These are phyloP conservation scores for Bombus sibiricus DNA, from an alignment of 1,140 invertebrate genomes.

Conservation along the genomic window DNA sequence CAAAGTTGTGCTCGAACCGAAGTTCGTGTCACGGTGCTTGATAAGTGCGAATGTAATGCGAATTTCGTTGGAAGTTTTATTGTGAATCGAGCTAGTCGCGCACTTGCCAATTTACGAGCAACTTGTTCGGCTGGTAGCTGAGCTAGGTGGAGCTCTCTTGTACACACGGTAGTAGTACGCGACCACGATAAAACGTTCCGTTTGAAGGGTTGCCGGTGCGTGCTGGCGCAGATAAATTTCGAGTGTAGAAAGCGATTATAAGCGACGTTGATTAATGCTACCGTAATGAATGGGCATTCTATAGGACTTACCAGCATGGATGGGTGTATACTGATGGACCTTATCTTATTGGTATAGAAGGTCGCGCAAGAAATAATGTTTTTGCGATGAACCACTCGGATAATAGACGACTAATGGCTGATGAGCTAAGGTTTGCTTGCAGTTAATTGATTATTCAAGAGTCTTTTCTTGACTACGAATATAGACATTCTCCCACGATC, in stretches of 20 bases:
- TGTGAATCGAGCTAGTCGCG: background rate
- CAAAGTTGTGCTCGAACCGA: background rate
- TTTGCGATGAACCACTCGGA: background rate
- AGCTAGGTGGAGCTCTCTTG: background rate
- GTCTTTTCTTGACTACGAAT: background rate
- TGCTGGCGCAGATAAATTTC: background rate
- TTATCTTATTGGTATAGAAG: background rate
- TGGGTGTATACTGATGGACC: too few species aligned
- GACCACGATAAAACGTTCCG: background rate
- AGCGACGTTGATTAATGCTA: conserved; percentile 29
- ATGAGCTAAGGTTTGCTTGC: background rate
- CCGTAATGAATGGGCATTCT: conserved; percentile 14
- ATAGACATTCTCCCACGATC: background rate
- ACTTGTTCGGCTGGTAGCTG: conserved; percentile 1
- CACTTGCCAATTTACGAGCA: conserved; percentile 25
- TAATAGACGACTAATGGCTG: background rate
- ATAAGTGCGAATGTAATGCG: conserved; percentile 11
- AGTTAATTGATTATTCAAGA: too few species aligned
- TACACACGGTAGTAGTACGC: background rate
- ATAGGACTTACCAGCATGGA: background rate
- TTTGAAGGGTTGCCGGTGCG: background rate
- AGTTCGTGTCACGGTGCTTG: background rate
- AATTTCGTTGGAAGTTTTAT: conserved; percentile 10
- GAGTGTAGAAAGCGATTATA: conserved; percentile 17
- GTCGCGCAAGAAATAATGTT: background rate